These are phyloP conservation scores for Drosophila paranaensis DNA, from an alignment of 2,888 invertebrate species.

Conservation along the genomic window DNA sequence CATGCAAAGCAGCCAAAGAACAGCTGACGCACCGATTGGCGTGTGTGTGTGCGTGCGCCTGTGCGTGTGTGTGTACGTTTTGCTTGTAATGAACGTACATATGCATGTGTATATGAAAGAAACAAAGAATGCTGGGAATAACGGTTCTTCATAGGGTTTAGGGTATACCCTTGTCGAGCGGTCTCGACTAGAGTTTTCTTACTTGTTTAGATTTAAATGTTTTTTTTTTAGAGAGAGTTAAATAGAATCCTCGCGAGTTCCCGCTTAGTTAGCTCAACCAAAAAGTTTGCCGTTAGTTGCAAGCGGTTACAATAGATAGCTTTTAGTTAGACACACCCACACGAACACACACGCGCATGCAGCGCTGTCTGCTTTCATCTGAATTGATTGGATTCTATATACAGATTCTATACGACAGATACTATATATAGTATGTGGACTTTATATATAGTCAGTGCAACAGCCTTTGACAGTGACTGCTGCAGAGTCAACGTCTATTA, in stretches of 20 bases:
- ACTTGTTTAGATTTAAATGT: background rate
- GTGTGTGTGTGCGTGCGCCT: no score
- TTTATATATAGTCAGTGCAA: constrained; percentile 5
- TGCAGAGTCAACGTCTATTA: constrained; percentile 8
- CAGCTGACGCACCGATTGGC: no score
- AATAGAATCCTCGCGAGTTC: background rate
- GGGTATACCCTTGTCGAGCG: no score
- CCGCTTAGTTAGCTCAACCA: background rate
- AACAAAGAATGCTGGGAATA: no score
- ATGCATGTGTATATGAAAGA: no score
- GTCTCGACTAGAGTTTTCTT: no score
- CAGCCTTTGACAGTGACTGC: constrained; percentile 17
- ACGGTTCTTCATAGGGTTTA: no score
- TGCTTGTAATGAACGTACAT: no score
- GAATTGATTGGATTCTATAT: constrained; percentile 21
- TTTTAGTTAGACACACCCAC: constrained; percentile 21
- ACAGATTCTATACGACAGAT: constrained; percentile 1
- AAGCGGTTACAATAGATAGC: constrained; percentile 5
- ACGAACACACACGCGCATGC: background rate
- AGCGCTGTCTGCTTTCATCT: constrained; percentile 12
- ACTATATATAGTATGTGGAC: constrained; percentile 5
- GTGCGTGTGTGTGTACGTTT: no score
- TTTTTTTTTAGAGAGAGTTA: background rate
- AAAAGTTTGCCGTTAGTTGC: constrained; percentile 20
- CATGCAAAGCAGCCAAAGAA: no score